These are phyloP conservation scores for Emys orbicularis DNA, from an alignment of 2,797 vertebrate species.

Conservation along the genomic window DNA sequence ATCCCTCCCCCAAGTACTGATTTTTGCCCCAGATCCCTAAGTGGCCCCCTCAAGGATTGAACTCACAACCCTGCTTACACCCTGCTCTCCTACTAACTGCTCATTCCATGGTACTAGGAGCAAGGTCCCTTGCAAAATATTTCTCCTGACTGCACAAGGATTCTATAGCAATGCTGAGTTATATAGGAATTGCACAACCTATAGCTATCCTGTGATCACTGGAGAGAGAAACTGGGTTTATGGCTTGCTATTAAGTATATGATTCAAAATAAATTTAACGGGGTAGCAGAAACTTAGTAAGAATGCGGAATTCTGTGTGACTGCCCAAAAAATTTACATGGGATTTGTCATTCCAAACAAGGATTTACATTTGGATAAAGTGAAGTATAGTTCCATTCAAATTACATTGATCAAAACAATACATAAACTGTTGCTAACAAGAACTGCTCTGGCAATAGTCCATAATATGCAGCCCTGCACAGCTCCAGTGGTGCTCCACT, in stretches of 20 bases:
- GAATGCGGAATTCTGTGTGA: not conserved
- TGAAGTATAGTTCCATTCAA: not conserved
- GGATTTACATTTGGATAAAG: not conserved
- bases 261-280: constrained; percentile 14
- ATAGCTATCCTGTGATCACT: not conserved
- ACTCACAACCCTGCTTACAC: not conserved
- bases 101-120: not conserved
- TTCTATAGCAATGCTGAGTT: not conserved
- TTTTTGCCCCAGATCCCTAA: no score
- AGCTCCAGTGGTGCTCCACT: not conserved
- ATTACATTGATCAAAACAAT: not conserved
- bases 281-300: not conserved
- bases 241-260: constrained; percentile 11
- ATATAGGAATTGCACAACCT: not conserved
- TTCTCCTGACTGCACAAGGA: not conserved
- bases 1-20: no score
- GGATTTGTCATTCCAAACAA: not conserved
- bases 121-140: not conserved
- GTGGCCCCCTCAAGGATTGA: no score
- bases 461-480: not conserved
- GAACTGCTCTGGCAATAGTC: not conserved
- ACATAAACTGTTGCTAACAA: not conserved
- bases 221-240: not conserved
- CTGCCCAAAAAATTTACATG: not conserved
- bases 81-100: not conserved